Evolutionary conservation across 2,888 invertebrate genomes (phyloP), one percentile per base, ranked within the genome.

Genomic region (Abrostola triplasia): DNA sequence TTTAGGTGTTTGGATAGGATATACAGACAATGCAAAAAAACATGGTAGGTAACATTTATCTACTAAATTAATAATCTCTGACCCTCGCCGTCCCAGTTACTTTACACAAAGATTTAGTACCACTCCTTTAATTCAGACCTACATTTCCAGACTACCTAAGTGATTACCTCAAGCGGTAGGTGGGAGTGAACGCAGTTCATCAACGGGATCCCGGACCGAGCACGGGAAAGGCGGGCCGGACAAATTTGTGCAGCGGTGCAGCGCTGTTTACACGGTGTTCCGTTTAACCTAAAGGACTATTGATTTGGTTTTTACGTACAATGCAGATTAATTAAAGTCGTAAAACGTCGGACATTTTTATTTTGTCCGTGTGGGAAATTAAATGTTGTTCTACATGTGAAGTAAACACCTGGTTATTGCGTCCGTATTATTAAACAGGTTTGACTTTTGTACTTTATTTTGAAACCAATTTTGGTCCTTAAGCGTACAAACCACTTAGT

Each of bases 171-270:
- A 67, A 73, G 55, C 56, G 68, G 67, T 54, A 24, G 60, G 62
- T 64, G n/a, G 66, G 51, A 67, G 60, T 53, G 58, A 59, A 67
- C 62, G 58, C 58, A 58, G 64, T 67, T 76, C 58, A 64, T 73
- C 67, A 70, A 53, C 56, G 59, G 47, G 52, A 57, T 61, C 44
- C 57, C 63, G 64, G 50, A n/a, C 59, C 55, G 73, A 76, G 77
- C 81, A 81, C 60, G 74, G 69, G 65, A 81, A 81, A 67, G 81
- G 81, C 79, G 81, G 78, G 59, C 49, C 69, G 58, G 55, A 36
- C 64, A 64, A 70, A 79, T 79, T 75, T 75, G 77, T 79, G 65
- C 67, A 64, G 50, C 36, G 61, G 37, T 59, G 47, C 62, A 44
- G 62, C 58, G 52, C 54, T 57, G 56, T 62, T 65, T 63, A 70